These are phyloP conservation scores for Gonocerus acuteangulatus DNA, from an alignment of 2,888 invertebrate genomes.

Conservation along the genomic window DNA sequence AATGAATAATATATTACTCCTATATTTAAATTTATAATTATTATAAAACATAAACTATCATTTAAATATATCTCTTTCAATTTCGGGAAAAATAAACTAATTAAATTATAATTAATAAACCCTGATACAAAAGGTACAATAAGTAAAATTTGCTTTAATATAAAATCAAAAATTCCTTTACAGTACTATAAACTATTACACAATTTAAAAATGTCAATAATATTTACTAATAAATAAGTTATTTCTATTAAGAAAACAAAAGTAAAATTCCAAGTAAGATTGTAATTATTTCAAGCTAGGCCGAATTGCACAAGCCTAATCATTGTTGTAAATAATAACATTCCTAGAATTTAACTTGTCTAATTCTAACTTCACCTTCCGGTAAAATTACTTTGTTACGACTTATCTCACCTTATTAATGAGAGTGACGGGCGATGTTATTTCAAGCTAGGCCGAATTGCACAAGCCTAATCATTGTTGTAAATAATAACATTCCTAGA, in stretches of 20 bases:
- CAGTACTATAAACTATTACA: conserved; percentile 12
- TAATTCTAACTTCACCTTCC: too few relatives aligned
- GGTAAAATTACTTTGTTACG: too few relatives aligned
- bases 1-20: conserved; percentile 8
- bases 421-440: conserved; percentile 10
- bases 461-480: too few relatives aligned
- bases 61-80: not conserved
- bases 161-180: not conserved
- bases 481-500: too few relatives aligned
- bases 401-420: too few relatives aligned
- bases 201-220: not conserved
- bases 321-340: too few relatives aligned
- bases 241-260: conserved; percentile 1
- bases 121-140: conserved; percentile 7
- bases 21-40: not conserved
- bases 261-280: too few relatives aligned
- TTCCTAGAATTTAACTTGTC: too few relatives aligned
- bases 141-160: too few relatives aligned
- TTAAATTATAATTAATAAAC: conserved; percentile 1
- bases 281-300: not conserved
- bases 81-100: conserved; percentile 1
- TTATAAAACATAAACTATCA: conserved; percentile 1
- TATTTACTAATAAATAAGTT: too few relatives aligned
- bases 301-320: too few relatives aligned
- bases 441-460: too few relatives aligned